phyloP scores from a whole-genome alignment of 2,888 invertebrate species.

The Apoda limacodes region DNA sequence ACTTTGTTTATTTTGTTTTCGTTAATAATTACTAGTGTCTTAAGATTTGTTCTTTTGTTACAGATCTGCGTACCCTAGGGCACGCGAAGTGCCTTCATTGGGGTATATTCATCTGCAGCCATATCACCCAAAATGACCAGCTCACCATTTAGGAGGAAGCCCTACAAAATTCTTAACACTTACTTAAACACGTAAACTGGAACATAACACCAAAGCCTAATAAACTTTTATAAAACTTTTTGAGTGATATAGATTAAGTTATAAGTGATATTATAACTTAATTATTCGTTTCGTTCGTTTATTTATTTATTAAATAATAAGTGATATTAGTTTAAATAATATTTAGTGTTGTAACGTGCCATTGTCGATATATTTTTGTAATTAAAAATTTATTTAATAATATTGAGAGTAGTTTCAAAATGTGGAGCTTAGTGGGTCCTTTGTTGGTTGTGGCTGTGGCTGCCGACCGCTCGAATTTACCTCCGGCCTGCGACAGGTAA shows the following conservation, averaged over 20 bases:
- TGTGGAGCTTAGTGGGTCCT: slow-evolving; percentile 12
- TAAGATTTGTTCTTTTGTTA: slow-evolving; percentile 40
- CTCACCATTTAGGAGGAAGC: slow-evolving; percentile 44
- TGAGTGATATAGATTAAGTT: slow-evolving; percentile 29
- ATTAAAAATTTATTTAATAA: too few relatives aligned
- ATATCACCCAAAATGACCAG: slow-evolving; percentile 45
- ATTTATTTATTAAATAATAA: slow-evolving; percentile 10
- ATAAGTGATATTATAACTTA: too few relatives aligned
- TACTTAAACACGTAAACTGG: slow-evolving; percentile 50
- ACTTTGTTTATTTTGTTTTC: too few relatives aligned
- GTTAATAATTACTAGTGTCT: too few relatives aligned
- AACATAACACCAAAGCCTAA: slow-evolving; percentile 14
- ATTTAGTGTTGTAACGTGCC: too few relatives aligned
- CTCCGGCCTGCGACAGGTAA: slow-evolving; percentile 70
- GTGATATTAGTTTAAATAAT: slow-evolving; percentile 63
- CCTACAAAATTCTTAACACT: slow-evolving; percentile 44
- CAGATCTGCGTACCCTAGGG: slow-evolving; percentile 32
- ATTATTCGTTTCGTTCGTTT: slow-evolving; percentile 6
- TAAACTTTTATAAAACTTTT: slow-evolving; percentile 30
- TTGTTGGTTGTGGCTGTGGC: slow-evolving; percentile 20
- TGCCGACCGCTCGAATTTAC: slow-evolving; percentile 49
- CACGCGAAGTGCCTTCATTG: slow-evolving; percentile 27
- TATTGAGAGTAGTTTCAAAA: slow-evolving; percentile 12
- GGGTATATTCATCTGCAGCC: slow-evolving; percentile 22
- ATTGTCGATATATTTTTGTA: too few relatives aligned